These are phyloP conservation scores for Equus przewalskii DNA, from an alignment of 2,113 vertebrate species.

Conservation along the genomic window DNA sequence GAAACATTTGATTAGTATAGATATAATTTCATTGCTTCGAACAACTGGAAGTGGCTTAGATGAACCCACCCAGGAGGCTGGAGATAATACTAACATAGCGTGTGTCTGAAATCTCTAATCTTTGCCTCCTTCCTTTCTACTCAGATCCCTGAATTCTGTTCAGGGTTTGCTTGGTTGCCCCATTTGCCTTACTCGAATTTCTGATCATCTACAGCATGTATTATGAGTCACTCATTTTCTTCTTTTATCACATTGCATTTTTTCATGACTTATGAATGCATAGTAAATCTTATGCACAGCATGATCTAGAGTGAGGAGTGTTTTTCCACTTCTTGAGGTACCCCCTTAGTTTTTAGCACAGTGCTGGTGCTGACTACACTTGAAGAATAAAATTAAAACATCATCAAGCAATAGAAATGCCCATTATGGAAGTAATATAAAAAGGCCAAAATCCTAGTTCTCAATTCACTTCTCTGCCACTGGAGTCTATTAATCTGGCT, in stretches of 20 bases:
- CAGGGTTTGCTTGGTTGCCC: background rate
- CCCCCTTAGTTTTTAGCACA: background rate
- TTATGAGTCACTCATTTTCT: background rate
- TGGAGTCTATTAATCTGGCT: slow-evolving; percentile 81
- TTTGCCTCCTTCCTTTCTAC: background rate
- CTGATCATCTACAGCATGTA: background rate
- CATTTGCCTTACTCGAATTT: background rate
- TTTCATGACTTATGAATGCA: background rate
- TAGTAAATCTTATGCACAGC: background rate
- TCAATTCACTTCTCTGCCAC: slow-evolving; percentile 70
- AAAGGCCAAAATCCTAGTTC: slow-evolving; percentile 57
- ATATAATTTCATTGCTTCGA: background rate
- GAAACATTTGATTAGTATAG: background rate
- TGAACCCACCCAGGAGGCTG: background rate
- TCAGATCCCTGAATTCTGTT: background rate
- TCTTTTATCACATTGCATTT: background rate
- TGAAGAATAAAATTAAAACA: slow-evolving; percentile 37
- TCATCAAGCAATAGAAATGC: background rate
- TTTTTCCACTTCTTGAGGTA: background rate
- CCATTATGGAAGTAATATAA: background rate
- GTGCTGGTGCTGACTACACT: background rate
- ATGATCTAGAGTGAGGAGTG: background rate
- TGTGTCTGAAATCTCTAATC: background rate
- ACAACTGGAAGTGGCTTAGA: background rate
- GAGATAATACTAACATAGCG: too few species aligned